Conservation (phyloP, 1,140 invertebrate genomes). For the Drosophila ohnishii region DNA sequence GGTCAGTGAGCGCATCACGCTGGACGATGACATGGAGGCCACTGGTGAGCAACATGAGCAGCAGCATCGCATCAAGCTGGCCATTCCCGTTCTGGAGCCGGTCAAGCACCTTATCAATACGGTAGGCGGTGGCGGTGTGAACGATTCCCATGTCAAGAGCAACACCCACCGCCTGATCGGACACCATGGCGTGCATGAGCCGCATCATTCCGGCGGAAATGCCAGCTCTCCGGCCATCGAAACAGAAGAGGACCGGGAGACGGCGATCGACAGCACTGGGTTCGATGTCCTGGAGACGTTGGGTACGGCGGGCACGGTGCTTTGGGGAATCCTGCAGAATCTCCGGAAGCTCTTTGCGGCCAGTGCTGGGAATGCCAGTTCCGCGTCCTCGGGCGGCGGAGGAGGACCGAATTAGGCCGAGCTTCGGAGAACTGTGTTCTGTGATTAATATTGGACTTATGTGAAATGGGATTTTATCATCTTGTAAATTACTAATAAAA, state of each 20-base stretch:
- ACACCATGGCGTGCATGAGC: slow-evolving; percentile 59
- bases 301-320: slow-evolving; percentile 53
- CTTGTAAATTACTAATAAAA: slow-evolving; percentile 56
- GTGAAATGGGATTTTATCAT: slow-evolving; percentile 6
- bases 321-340: slow-evolving; percentile 64
- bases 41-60: slow-evolving; percentile 59
- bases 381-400: slow-evolving; percentile 62
- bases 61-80: slow-evolving; percentile 65
- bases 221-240: slow-evolving; percentile 69
- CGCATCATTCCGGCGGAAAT: slow-evolving; percentile 42
- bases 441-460: slow-evolving; percentile 69
- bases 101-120: slow-evolving; percentile 72
- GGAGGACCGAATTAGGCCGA: slow-evolving; percentile 28
- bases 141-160: slow-evolving; percentile 62
- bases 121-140: slow-evolving; percentile 66
- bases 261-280: slow-evolving; percentile 70
- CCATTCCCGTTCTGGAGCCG: slow-evolving; percentile 71
- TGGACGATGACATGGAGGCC: slow-evolving; percentile 48
- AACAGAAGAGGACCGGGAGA: slow-evolving; percentile 75
- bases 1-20: slow-evolving; percentile 45
- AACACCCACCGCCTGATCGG: slow-evolving; percentile 64
- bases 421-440: slow-evolving; percentile 35
- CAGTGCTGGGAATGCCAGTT: slow-evolving; percentile 67
- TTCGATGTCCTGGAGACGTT: slow-evolving; percentile 70
- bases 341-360: slow-evolving; percentile 64